Base-by-base conservation (phyloP, 2,113 vertebrate species). In the Lipophrys pholis region DNA sequence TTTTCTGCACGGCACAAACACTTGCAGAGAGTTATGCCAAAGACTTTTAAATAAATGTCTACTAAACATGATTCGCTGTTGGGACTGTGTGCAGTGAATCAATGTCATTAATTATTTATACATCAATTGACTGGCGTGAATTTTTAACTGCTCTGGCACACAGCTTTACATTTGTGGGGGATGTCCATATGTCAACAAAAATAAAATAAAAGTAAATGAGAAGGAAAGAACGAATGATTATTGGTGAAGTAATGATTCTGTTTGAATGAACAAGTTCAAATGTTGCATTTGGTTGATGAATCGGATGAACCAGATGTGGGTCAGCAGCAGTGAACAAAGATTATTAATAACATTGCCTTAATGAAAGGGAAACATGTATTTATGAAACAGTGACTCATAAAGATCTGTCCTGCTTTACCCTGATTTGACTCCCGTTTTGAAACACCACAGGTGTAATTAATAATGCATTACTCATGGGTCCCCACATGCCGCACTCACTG, bases 61-160 rank as follows among this genome's bases (percentile, higher is more conserved):
- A 4, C 15, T 12, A 42, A 6, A 54, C 40, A 39, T 3, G 15
- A 7, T 39, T 63, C 36, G 41, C 42, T 73, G 21, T 45, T 40
- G 7, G 30, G 46, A 14, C 56, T 52, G 17, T 60, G 16, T 69
- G 48, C 36, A 15, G 43, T 40, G 10, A 42, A 30, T 8, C 6
- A 7, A 30, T 30, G 39, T 43, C 16, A 39, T 61, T 53, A 53
- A 71, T 40, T 53, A 61, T 45, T 71, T 45, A 61, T 39, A 55
- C 41, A n/a, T 35, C 16, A 36, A 41, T 16, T 30, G 38, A 16
- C 5, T 38, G 41, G 15, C 9, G 61, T 21, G 61, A 38, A 8
- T 11, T 16, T 17, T 46, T 15, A 55, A 46, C 17, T 36, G 8
- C 21, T 46, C 17, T 61, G 7, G 21, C 21, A 11, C 43, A 7